Evolutionary conservation across 2,888 invertebrate species (phyloP), one percentile per base, ranked within the genome.

Genomic region (Isoperla grammatica): DNA sequence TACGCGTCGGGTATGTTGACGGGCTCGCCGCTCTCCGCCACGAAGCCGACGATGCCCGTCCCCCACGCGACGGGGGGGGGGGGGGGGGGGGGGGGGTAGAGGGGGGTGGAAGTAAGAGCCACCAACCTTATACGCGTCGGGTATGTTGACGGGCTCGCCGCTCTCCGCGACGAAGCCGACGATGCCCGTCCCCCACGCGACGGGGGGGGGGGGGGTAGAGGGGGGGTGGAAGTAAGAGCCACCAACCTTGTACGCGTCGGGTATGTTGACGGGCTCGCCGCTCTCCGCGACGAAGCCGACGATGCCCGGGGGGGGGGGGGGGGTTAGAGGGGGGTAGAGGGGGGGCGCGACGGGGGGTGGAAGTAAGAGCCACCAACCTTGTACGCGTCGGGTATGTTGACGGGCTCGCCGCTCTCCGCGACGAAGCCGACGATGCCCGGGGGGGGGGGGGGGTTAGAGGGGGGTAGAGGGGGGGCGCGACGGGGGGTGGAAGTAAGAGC

Each of bases 11-110:
- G 92, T 75, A 96, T 95, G 78, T 95, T 96, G 71, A 95, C 91
- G 11, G 91, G 86, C 71, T 90, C 90, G 57, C 95, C 95, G 71
- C 90, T 91, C 72, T 91, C 88, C 15, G 95, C 96, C 46, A 95
- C 95, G 75, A 90, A 90, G 12, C 95, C 96, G 39, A 95, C 95
- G 71, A 96, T 95, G 59, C 96, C 96, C 57, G 88, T 89, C 57
- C 95, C 95, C 91, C 95, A 95, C 19, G 95, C 91, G 73, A 96
- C n/a, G n/a, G n/a, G n/a, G n/a, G n/a, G n/a, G n/a, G n/a, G n/a
- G n/a, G n/a, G n/a, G n/a, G n/a, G n/a, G n/a, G n/a, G n/a, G n/a
- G n/a, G n/a, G n/a, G n/a, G n/a, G n/a, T n/a, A n/a, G n/a, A n/a
- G n/a, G n/a, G n/a, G n/a, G n/a, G n/a, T n/a, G n/a, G n/a, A n/a